A percentile compares a stretch with the other conserved stretches of the same genome.
phyloP scores from a whole-genome alignment of 2,888 invertebrate genomes.

The Drosophila niveifrons region DNA sequence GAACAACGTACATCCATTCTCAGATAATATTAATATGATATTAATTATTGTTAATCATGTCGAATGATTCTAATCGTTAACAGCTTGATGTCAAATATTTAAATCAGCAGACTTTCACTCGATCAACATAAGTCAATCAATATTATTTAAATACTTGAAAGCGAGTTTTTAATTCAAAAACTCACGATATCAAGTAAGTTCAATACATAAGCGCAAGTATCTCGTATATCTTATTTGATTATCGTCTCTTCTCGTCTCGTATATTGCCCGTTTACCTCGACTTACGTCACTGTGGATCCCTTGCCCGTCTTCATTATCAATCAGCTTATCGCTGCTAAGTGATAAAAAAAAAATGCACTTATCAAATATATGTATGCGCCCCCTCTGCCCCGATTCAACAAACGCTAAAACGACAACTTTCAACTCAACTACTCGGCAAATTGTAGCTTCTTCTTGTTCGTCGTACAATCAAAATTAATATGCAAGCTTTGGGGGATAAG shows the following conservation, averaged over 20 bases:
- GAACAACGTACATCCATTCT: neutral
- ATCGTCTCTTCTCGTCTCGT: constrained; percentile 1
- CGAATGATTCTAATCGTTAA: neutral
- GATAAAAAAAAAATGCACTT: constrained; percentile 47
- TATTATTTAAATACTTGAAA: constrained; percentile 14
- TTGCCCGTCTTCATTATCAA: constrained; percentile 32
- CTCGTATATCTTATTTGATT: constrained; percentile 17
- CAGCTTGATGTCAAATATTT: neutral
- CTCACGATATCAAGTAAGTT: constrained; percentile 14
- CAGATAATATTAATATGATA: neutral
- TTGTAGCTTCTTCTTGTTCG: constrained; percentile 50
- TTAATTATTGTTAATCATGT: neutral
- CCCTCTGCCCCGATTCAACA: constrained; percentile 3
- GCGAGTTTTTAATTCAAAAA: constrained; percentile 21
- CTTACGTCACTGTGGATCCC: constrained; percentile 11
- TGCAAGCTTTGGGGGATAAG: constrained; percentile 46
- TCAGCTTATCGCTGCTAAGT: constrained; percentile 49
- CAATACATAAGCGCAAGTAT: neutral
- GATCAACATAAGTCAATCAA: neutral
- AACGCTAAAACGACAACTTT: constrained; percentile 9
- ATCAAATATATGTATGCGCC: constrained; percentile 24
- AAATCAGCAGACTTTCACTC: neutral
- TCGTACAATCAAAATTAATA: constrained; percentile 52
- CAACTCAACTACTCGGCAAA: constrained; percentile 32
- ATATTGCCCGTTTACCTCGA: constrained; percentile 27